Percentiles rank a stretch among this genome's conserved stretches.
Evolutionary conservation across 1,140 invertebrate species (phyloP).

Genomic region (Microplitis mediator): DNA sequence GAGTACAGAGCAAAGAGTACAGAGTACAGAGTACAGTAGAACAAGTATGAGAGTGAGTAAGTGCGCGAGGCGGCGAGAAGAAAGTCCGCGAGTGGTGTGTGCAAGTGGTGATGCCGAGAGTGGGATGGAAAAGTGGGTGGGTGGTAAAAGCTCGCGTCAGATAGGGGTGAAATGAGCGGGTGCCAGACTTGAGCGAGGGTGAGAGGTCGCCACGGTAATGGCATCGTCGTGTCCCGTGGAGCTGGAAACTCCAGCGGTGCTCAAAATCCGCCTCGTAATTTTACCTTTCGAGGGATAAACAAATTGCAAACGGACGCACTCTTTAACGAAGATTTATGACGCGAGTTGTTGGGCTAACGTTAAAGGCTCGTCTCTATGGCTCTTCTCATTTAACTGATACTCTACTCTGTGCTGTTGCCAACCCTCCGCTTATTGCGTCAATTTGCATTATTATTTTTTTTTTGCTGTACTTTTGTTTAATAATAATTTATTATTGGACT

Average conservation of each 20-base stretch:
- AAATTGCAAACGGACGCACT: slow-evolving; percentile 1
- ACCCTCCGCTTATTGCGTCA: no score
- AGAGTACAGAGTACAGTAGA: no score
- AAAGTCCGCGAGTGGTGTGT: no score
- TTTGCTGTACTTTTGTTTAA: no score
- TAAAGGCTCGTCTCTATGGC: background rate
- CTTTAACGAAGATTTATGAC: slow-evolving; percentile 9
- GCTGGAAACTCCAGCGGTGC: background rate
- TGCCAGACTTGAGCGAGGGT: background rate
- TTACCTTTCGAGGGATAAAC: slow-evolving; percentile 2
- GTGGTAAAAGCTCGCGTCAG: background rate
- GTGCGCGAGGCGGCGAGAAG: background rate
- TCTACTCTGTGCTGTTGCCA: no score
- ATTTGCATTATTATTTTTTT: no score
- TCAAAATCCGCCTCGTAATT: slow-evolving; percentile 1
- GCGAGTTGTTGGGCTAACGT: background rate
- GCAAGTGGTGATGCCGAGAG: background rate
- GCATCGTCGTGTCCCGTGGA: slow-evolving; percentile 5
- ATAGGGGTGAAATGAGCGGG: slow-evolving; percentile 2
- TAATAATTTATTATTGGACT: no score
- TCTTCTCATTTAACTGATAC: background rate
- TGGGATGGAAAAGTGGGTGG: background rate
- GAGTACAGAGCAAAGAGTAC: no score
- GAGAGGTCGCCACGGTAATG: slow-evolving; percentile 8
- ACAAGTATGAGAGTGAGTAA: background rate